Base-by-base conservation (phyloP, 2,888 invertebrate genomes). In the Epirrhoe tristata region DNA sequence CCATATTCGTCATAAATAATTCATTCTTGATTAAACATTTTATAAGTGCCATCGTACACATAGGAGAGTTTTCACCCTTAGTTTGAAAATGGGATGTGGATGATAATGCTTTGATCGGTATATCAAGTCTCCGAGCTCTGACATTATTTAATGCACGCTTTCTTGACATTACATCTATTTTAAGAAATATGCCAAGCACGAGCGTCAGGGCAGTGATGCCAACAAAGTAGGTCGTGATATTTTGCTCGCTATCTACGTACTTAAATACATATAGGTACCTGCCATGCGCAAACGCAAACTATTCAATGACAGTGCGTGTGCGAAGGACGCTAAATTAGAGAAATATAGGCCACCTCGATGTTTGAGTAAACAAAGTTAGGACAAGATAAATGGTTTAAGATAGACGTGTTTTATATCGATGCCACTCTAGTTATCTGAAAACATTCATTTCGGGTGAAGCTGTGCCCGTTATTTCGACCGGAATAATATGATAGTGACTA, bases 171-270 rank as follows among this genome's bases (percentile, higher is more conserved):
- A 82, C 75, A 76, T 80, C 80, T 89, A 89, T 88, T 85, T 88
- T 84, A 87, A 89, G 88, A 81, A 82, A 81, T 84, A 85, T 85
- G 81, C 79, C 77, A 79, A 80, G 81, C 78, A 79, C 77, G 80
- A 79, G 80, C 83, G 76, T 86, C 80, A 81, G 82, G 78, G 81
- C 81, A 82, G 72, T 77, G 73, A 74, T 82, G 79, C 81, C 78
- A 80, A 79, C 81, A 73, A 90, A 90, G 85, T 92, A 88, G 91
- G 91, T 91, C 90, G 88, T 84, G 84, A 85, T 84, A 86, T 87
- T 70, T 85, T 85, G 83, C 80, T 79, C 82, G 79, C 75, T 74
- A 75, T 77, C 74, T 76, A 77, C 54, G 34, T 59, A 59, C 32
- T 43, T 51, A 62, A 24, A 73, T 81, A 80, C 78, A 81, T 80